phyloP scores from a whole-genome alignment of 1,140 invertebrate species.

The Drosophila parabipectinata region DNA sequence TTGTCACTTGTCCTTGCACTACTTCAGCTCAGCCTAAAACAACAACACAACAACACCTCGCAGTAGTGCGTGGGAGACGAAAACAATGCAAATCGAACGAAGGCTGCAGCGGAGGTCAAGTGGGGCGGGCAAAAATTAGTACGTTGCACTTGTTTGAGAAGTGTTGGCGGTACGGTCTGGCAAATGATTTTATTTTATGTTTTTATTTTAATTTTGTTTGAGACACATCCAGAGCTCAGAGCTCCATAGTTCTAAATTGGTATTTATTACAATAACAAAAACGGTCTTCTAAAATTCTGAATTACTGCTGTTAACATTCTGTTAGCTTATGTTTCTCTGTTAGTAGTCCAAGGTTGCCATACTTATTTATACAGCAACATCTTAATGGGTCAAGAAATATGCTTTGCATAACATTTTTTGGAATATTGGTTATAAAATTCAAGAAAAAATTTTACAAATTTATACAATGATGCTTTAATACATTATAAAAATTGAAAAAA shows the following conservation, averaged over 20 bases:
- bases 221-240: constrained; percentile 1
- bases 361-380: not conserved
- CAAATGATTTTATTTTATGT: constrained; percentile 21
- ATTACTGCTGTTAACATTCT: not conserved
- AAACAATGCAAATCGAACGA: constrained; percentile 7
- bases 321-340: not conserved
- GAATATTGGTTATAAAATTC: too few species aligned
- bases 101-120: not conserved
- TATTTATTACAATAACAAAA: not conserved
- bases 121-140: constrained; percentile 1
- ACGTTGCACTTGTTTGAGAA: constrained; percentile 24
- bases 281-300: not conserved
- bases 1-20: constrained; percentile 64
- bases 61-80: constrained; percentile 26
- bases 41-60: constrained; percentile 24
- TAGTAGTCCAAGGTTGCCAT: not conserved
- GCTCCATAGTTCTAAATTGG: not conserved
- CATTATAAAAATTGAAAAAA: too few species aligned
- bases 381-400: not conserved
- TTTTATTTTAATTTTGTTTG: constrained; percentile 21
- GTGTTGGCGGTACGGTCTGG: constrained; percentile 9
- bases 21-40: constrained; percentile 23
- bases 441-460: too few species aligned
- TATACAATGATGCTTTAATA: too few species aligned
- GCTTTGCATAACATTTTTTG: too few species aligned